Percentiles rank a stretch among this genome's conserved stretches.
These are phyloP conservation scores for Cladopsammia gracilis DNA, from an alignment of 64 coral and sea anemone genomes.

Conservation along the genomic window DNA sequence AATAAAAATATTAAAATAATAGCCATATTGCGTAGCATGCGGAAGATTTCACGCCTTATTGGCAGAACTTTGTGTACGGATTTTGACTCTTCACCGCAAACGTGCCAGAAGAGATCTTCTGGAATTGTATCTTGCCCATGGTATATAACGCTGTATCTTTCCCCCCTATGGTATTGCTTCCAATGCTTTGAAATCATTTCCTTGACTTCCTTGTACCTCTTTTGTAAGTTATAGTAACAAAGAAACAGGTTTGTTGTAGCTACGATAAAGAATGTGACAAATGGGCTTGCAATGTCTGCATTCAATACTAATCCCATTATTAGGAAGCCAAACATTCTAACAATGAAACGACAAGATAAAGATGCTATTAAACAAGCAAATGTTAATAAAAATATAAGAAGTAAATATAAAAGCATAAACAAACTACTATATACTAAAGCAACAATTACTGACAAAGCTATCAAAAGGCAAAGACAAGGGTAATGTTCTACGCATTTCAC, in stretches of 20 bases:
- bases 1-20: constrained; percentile 3
- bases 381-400: no score
- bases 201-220: not conserved
- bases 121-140: not conserved
- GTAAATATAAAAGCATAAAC: not conserved
- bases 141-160: not conserved
- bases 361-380: not conserved
- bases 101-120: not conserved
- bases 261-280: not conserved
- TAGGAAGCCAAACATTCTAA: not conserved
- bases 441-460: no score
- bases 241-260: not conserved
- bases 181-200: not conserved
- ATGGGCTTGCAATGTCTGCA: not conserved
- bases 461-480: no score
- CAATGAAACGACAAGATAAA: not conserved
- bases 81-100: not conserved
- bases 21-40: not conserved
- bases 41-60: not conserved
- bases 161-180: not conserved
- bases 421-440: not conserved
- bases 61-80: constrained; percentile 9
- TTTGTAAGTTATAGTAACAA: constrained; percentile 9
- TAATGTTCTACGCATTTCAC: no score
- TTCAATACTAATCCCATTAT: not conserved